A percentile compares a stretch with the other conserved stretches of the same genome.
Evolutionary conservation across 2,113 vertebrate species (phyloP).

Genomic region (Nannospalax galili): DNA sequence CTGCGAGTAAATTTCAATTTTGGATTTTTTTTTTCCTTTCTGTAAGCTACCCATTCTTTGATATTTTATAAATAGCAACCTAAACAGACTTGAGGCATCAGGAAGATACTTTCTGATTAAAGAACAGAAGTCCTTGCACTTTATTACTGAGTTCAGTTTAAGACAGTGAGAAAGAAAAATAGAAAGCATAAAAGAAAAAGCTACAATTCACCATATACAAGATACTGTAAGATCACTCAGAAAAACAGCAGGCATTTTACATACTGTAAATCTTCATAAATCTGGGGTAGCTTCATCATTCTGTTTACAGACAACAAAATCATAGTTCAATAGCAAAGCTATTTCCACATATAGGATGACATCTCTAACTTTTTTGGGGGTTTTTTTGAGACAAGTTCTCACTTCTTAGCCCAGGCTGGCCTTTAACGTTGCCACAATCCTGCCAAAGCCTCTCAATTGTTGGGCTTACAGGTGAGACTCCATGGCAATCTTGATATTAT

Average conservation of each 20-base stretch:
- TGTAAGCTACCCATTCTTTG: neutral
- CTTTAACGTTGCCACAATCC: neutral
- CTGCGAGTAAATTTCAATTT: neutral
- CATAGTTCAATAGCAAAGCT: conserved; percentile 1
- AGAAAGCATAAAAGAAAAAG: neutral
- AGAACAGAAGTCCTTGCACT: neutral
- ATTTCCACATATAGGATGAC: neutral
- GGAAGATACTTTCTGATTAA: neutral
- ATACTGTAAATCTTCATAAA: neutral
- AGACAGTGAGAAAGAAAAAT: neutral
- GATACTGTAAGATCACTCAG: neutral
- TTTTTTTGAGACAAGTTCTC: neutral
- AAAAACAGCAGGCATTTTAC: neutral
- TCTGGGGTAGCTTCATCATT: neutral
- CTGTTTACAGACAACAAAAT: conserved; percentile 45
- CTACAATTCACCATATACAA: neutral
- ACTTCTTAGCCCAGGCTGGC: neutral
- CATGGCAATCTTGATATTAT: neutral
- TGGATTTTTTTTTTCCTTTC: neutral
- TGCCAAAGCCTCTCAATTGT: neutral
- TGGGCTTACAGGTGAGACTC: neutral
- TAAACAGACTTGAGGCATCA: neutral
- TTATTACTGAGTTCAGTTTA: neutral
- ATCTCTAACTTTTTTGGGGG: neutral
- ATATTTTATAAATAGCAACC: neutral